Percentiles rank a stretch among this genome's conserved stretches.
These are phyloP conservation scores for Rhamnusium bicolor DNA, from an alignment of 2,888 invertebrate genomes.

Conservation along the genomic window DNA sequence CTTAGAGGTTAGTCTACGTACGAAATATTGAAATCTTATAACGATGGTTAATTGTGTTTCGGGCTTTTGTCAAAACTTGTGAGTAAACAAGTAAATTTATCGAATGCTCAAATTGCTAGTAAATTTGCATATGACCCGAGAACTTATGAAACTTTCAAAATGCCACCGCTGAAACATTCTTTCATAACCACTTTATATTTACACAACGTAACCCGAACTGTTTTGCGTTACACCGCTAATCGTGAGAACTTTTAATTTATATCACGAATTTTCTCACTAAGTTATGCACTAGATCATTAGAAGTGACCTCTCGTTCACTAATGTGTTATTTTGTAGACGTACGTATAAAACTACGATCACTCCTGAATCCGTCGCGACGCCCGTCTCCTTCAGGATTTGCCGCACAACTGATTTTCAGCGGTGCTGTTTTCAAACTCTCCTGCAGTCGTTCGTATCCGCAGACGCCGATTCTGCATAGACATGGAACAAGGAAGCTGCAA, in stretches of 20 bases:
- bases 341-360: conserved; percentile 12
- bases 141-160: conserved; percentile 22
- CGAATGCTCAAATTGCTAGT: background rate
- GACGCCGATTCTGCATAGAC: conserved; percentile 42
- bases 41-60: background rate
- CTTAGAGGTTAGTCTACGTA: background rate
- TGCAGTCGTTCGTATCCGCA: conserved; percentile 50
- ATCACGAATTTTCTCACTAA: background rate
- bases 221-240: background rate
- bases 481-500: conserved; percentile 1
- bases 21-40: background rate
- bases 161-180: conserved; percentile 15
- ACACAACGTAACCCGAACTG: background rate
- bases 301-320: background rate
- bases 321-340: background rate
- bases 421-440: conserved; percentile 46
- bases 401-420: conserved; percentile 54
- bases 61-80: background rate
- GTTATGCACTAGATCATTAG: background rate
- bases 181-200: conserved; percentile 19
- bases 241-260: background rate
- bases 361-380: too few species aligned
- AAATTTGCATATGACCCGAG: conserved; percentile 16
- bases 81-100: conserved; percentile 4
- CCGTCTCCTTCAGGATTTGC: conserved; percentile 38